These are phyloP conservation scores for Dynastes hyllus DNA, from an alignment of 2,888 invertebrate genomes.

Conservation along the genomic window DNA sequence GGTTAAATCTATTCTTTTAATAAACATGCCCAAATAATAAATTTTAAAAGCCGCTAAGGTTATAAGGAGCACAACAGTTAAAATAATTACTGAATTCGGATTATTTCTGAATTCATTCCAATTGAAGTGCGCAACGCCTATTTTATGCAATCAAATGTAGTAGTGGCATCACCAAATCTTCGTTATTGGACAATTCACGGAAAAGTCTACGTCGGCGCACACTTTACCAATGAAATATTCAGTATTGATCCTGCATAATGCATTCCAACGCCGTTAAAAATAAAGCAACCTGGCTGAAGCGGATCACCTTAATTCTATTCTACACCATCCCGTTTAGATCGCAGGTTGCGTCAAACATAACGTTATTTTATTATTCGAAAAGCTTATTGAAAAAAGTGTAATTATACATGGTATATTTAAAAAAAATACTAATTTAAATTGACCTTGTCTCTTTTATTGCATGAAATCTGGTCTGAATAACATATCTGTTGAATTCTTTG, in stretches of 20 bases:
- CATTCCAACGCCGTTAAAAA: neutral
- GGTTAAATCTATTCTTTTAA: too few species aligned
- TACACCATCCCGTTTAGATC: neutral
- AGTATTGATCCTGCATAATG: constrained; percentile 25
- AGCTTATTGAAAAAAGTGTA: constrained; percentile 20
- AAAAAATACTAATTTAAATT: constrained; percentile 36
- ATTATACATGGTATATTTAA: constrained; percentile 16
- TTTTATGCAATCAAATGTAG: neutral
- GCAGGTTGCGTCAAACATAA: constrained; percentile 8
- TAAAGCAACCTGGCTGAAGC: neutral
- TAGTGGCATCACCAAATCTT: neutral
- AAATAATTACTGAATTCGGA: too few species aligned
- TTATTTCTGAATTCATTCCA: too few species aligned
- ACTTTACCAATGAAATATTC: constrained; percentile 22
- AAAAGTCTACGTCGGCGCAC: constrained; percentile 21
- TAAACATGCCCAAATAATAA: too few species aligned
- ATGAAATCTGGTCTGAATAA: constrained; percentile 14
- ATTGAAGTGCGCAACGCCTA: neutral
- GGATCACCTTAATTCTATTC: constrained; percentile 1
- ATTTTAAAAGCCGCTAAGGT: too few species aligned
- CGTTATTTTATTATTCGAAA: constrained; percentile 33
- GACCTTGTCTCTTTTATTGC: constrained; percentile 34
- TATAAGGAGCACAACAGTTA: too few species aligned
- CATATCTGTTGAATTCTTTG: constrained; percentile 22
- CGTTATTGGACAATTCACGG: neutral